Percentiles rank a stretch among this genome's conserved stretches.
Evolutionary conservation across 1,140 invertebrate genomes (phyloP).

Genomic region (Drosophila parabipectinata): DNA sequence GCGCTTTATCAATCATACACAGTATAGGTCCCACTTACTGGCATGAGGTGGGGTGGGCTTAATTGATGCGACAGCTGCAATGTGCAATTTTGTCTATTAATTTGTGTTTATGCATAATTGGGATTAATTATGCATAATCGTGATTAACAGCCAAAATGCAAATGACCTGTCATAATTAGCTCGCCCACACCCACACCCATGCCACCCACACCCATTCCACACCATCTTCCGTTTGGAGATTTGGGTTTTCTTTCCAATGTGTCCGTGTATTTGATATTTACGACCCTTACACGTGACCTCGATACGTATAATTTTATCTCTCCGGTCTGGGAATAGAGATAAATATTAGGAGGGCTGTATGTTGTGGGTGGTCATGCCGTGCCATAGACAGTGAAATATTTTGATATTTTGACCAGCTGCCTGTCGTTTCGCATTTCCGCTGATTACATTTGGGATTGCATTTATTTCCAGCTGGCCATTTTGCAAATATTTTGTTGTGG

Average conservation of each 20-base stretch:
- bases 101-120: constrained; percentile 78
- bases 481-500: constrained; percentile 2
- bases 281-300: constrained; percentile 68
- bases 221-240: not conserved
- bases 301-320: constrained; percentile 60
- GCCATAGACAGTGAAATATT: constrained; percentile 24
- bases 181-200: constrained; percentile 15
- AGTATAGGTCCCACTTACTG: not conserved
- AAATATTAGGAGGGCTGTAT: not conserved
- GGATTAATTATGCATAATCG: constrained; percentile 79
- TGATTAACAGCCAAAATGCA: constrained; percentile 76
- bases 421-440: constrained; percentile 46
- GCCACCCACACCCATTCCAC: not conserved
- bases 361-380: not conserved
- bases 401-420: constrained; percentile 51
- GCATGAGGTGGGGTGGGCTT: not conserved
- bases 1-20: constrained; percentile 44
- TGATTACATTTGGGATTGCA: constrained; percentile 56
- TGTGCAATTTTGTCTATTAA: constrained; percentile 79
- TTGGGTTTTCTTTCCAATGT: constrained; percentile 18
- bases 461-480: constrained; percentile 17
- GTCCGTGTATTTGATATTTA: constrained; percentile 53
- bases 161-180: constrained; percentile 60
- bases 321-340: constrained; percentile 7
- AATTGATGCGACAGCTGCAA: constrained; percentile 64